Base-by-base conservation (phyloP, 1,140 invertebrate species). In the Drosophila santomea region DNA sequence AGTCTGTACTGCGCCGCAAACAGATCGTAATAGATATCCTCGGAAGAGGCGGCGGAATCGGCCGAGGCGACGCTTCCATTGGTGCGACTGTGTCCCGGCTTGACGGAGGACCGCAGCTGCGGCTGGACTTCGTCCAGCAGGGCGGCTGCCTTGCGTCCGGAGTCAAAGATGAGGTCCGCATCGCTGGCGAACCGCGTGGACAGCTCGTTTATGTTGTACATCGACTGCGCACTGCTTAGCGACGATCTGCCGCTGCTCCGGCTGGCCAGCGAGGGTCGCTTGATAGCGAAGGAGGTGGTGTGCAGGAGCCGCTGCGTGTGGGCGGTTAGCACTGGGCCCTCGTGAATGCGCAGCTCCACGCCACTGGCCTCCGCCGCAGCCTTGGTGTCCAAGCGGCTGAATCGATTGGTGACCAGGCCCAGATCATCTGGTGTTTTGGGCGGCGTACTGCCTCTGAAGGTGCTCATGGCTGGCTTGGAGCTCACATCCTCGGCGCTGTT, bases 281-380 rank as follows among this genome's bases (percentile, higher is more conserved):
- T 92, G 7, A 92, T 92, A 2, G 90, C 85, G 72, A 92, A 92
- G 17, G 90, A 91, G 20, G 91, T 90, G 39, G 91, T 83, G 45
- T 92, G 83, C 56, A 92, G 71, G 15, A 92, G 71, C 7, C 83
- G 79, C 48, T 80, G 80, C 2, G 85, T 85, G 11, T 81, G 85
- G 2, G 80, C 77, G 4, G 63, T 78, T 12, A 89, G 54, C 57
- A 73, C 51, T 0, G 80, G 80, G 7, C 83, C 83, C 20, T 88
- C 83, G 28, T 68, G 76, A 23, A 88, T 88, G 48, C 83, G 83
- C 63, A 88, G 39, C 59, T 80, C 71, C 11, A 86, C 74, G 43
- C 20, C 66, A 32, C 20, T 52, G 43, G 56, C 28, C 7, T 69
- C 62, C 2, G 50, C 35, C 12, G 57, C 58, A n/a, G 67, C 38